Base-by-base conservation (phyloP, 2,797 vertebrate genomes). In the Agapornis canus region DNA sequence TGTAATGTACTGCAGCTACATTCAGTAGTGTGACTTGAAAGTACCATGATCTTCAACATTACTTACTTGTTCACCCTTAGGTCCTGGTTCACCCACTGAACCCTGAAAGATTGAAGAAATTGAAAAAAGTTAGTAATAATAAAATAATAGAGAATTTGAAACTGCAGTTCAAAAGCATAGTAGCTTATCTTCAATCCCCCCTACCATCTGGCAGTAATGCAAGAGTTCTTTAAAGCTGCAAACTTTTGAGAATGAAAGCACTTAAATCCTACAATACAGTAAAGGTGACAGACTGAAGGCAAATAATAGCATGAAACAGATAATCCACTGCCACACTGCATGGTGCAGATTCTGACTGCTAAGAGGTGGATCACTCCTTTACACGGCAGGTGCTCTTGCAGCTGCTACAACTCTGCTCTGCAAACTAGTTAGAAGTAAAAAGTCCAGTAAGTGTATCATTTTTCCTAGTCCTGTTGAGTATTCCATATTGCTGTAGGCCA, bases 21-120 rank as follows among this genome's bases (percentile, higher is more conserved):
- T 68, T 68, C 39, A 6, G 16, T 19, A 65, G 4, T 16, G 32
- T 21, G 26, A 49, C n/a, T 86, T 84, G 52, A 13, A 94, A 86
- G 22, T 13, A 35, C 2, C 13, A 10, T 9, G 3, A 48, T 31
- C 40, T 86, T 14, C 82, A 16, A 56, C 9, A 37, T 32, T 3
- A 96, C 98, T 96, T 96, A 99, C 99, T 98, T 99, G 99, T 78
- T 99, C 99, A 97, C 99, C 99, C 95, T 99, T 99, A 60, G 99
- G 98, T 93, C 99, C 99, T 65, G 94, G 66, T 66, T 99, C 99
- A 90, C 99, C 99, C 39, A 97, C 98, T 7, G 98, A 98, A 90
- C 99, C 99, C 99, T 99, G 96, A 47, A 65, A 91, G 21, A 6
- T 73, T 82, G 77, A 93, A 95, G 26, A 56, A 32, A 86, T 61